Evolutionary conservation across 2,113 vertebrate species (phyloP), one percentile per base, ranked within the genome.

Genomic region (Corvus moneduloides): DNA sequence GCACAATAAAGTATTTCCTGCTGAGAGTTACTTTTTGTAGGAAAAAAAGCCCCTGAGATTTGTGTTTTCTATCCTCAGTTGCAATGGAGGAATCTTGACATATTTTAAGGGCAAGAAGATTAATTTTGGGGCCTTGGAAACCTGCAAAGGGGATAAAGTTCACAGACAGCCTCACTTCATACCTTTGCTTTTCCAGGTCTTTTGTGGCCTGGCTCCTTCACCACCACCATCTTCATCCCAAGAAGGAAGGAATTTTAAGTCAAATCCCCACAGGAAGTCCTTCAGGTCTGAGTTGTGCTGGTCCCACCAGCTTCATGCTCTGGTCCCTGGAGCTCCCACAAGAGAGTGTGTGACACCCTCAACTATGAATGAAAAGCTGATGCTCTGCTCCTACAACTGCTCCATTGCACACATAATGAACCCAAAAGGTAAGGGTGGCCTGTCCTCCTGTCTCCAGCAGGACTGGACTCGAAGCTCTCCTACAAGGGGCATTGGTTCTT

Each of bases 321-420:
- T 56, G 59, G 21, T 71, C 16, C 26, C 17, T 28, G 46, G n/a
- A 87, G 54, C 14, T 88, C 64, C 27, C 48, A 35, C 7, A 11
- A 26, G 30, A 0, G 5, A 24, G 11, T 10, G 24, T 56, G 68
- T 41, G 46, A 58, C 9, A 23, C 56, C 10, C 43, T 32, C 0
- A 9, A 0, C 66, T 19, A 6, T 1, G 5, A 16, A 43, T 17
- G 52, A 28, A 37, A 64, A 83, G 71, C 41, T 64, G 52, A 26
- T n/a, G 35, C 4, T 67, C 26, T 33, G 17, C 24, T 72, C 44
- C 74, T 68, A 14, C n/a, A n/a, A 4, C 27, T 46, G 4, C 54
- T 62, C 20, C 3, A 1, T 4, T 1, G 8, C 35, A 28, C 2
- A 1, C 6, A 7, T 18, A 5, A 59, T 1, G 2, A 19, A 8